Percentiles rank a stretch among this genome's conserved stretches.
Conservation (phyloP, 2,888 invertebrate genomes). For the Drosophila recens region DNA sequence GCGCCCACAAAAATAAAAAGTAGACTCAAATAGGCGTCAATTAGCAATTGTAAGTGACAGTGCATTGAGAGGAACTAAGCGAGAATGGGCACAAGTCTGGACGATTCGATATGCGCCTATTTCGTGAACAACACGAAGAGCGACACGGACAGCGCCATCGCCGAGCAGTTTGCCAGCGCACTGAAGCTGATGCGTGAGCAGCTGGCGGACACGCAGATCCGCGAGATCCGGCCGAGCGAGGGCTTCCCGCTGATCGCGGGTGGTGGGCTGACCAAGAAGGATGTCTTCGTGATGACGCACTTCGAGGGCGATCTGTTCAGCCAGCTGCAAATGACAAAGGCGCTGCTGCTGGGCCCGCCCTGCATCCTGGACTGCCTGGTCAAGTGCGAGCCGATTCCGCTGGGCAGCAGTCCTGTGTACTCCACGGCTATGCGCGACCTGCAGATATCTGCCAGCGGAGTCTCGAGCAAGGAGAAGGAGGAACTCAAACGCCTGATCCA, state of each 20-base stretch:
- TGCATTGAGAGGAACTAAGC: background rate
- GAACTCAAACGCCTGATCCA: constrained; percentile 88
- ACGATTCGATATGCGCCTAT: constrained; percentile 81
- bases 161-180: constrained; percentile 64
- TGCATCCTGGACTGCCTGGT: constrained; percentile 91
- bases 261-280: constrained; percentile 87
- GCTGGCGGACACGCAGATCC: constrained; percentile 80
- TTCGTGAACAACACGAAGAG: constrained; percentile 73
- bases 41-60: background rate
- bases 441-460: constrained; percentile 89
- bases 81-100: constrained; percentile 77
- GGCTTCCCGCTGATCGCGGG: constrained; percentile 86
- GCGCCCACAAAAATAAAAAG: background rate
- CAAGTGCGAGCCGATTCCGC: constrained; percentile 90
- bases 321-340: constrained; percentile 88
- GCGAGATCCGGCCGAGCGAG: constrained; percentile 89
- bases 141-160: constrained; percentile 36
- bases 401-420: constrained; percentile 91
- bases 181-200: constrained; percentile 73
- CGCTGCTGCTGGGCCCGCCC: constrained; percentile 92
- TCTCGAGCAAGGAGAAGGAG: constrained; percentile 86
- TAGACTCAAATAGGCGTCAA: background rate
- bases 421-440: constrained; percentile 92
- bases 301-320: constrained; percentile 91
- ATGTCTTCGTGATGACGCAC: constrained; percentile 92